Base-by-base conservation (phyloP, 2,797 vertebrate genomes). In the Decapterus maruadsi region DNA sequence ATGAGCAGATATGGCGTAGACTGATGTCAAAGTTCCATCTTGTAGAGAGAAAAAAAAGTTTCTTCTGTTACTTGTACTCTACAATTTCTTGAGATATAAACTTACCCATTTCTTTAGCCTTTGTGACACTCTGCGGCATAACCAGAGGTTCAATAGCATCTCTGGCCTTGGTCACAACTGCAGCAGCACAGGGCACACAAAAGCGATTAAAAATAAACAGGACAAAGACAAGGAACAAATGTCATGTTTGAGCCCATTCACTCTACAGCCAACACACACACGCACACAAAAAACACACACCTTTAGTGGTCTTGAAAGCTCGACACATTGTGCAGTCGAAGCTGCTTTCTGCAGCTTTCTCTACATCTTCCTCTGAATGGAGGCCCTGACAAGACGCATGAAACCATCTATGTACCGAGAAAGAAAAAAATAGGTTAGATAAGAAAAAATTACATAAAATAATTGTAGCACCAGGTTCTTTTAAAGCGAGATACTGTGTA, bases 291-390 rank as follows among this genome's bases (percentile, higher is more conserved):
- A 48, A 45, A 2, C 1, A 9, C 46, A 63, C 84, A 99, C 98
- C 97, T 92, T 96, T 96, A 78, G 95, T 91, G 77, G 95, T 95
- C 86, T 96, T 95, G 84, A 97, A 97, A 79, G 96, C 93, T 90
- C 96, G 95, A 90, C 98, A 99, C 94, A 97, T 96, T 85, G 96
- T 97, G 94, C 98, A 99, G 92, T 99, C 97, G 81, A 99, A 99
- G 88, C 97, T 96, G 90, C 92, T 94, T 82, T 99, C 98, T 67
- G 97, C 97, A 68, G 95, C 95, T 87, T 94, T 96, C 92, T 99
- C 98, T 74, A 99, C 96, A 84, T 99, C 98, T 81, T 97, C 97
- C 84, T 99, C 98, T 36, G 97, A 96, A 90, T 95, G 97, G 84
- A 99, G 95, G 88, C 96, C 97, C 91, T 99, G 97, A 94, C 98